Conservation (phyloP, 2,797 vertebrate species). For the Coccyzus lansbergi region DNA sequence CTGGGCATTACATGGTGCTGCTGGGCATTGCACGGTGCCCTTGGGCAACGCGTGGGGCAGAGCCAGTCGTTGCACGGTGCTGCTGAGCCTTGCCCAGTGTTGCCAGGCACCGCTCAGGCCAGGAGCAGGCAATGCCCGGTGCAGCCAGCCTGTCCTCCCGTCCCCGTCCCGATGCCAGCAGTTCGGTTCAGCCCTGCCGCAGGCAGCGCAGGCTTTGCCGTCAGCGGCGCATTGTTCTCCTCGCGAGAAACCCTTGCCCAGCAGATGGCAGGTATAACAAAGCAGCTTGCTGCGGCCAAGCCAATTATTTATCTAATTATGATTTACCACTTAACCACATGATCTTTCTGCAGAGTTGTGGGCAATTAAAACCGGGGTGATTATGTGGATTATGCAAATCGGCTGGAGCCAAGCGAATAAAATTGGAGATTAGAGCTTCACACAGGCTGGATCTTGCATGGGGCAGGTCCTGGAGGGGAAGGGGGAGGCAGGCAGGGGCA, state of each 20-base stretch:
- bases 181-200: background rate
- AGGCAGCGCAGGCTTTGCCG: conserved; percentile 61
- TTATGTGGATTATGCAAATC: conserved; percentile 91
- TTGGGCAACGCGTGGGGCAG: background rate
- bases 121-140: accelerated
- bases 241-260: conserved; percentile 78
- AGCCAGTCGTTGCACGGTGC: background rate
- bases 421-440: conserved; percentile 84
- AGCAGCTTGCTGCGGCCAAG: conserved; percentile 96
- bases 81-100: accelerated
- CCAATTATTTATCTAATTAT: conserved; percentile 98
- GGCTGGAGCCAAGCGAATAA: conserved; percentile 84
- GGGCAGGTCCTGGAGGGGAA: conserved; percentile 54
- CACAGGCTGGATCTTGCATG: conserved; percentile 73
- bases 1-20: accelerated
- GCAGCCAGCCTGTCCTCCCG: background rate
- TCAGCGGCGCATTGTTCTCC: conserved; percentile 76
- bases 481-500: background rate
- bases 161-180: background rate
- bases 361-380: conserved; percentile 90
- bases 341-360: conserved; percentile 89
- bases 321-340: conserved; percentile 95
- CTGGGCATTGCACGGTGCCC: background rate
- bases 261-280: conserved; percentile 91
- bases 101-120: too few species aligned